These are phyloP conservation scores for Garra rufa DNA, from an alignment of 2,113 vertebrate genomes.

Conservation along the genomic window DNA sequence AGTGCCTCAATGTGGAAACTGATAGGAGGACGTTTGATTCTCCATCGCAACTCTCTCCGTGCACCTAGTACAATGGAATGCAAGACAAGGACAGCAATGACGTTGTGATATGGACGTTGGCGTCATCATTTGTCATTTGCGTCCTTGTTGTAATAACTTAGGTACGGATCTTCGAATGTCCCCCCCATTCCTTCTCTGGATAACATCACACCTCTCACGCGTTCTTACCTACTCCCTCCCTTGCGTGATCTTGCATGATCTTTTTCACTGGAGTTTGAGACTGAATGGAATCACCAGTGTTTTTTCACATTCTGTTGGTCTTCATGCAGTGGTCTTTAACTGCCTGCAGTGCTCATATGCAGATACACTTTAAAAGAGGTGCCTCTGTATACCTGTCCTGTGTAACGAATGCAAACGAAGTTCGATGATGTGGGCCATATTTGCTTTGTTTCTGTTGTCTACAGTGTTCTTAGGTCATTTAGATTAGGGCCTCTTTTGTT, in stretches of 20 bases:
- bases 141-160: background rate
- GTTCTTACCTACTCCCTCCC: background rate
- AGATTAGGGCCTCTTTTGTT: slow-evolving; percentile 6
- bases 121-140: background rate
- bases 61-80: slow-evolving; percentile 2
- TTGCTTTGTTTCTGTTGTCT: slow-evolving; percentile 65
- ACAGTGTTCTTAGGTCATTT: slow-evolving; percentile 14
- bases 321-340: slow-evolving; percentile 72
- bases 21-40: background rate
- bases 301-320: slow-evolving; percentile 65
- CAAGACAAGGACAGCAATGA: background rate
- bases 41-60: background rate
- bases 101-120: background rate
- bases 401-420: slow-evolving; percentile 75
- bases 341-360: slow-evolving; percentile 77
- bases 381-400: slow-evolving; percentile 76
- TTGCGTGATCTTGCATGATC: background rate
- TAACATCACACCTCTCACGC: background rate
- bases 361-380: slow-evolving; percentile 78
- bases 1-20: slow-evolving; percentile 15
- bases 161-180: slow-evolving; percentile 17
- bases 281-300: slow-evolving; percentile 28
- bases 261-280: slow-evolving; percentile 33
- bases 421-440: slow-evolving; percentile 73
- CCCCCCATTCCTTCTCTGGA: background rate